Percentiles rank a stretch among this genome's conserved stretches.
These are phyloP conservation scores for Geodia barretti DNA, from an alignment of 37 sponge, comb jelly and placozoan genomes.

Conservation along the genomic window DNA sequence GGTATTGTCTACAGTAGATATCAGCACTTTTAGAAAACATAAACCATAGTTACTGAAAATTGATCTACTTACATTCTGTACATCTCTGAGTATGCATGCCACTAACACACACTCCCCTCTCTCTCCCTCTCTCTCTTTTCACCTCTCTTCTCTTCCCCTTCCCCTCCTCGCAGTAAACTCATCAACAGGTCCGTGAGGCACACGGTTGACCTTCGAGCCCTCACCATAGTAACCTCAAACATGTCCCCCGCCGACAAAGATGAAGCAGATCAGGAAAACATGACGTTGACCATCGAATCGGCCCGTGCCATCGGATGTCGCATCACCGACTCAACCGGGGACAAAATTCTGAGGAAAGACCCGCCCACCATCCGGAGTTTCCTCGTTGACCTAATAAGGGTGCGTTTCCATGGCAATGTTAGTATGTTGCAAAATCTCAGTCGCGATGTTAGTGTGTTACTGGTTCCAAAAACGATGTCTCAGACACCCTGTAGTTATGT, in stretches of 20 bases:
- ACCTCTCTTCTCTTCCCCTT: background rate
- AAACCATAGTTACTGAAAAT: background rate
- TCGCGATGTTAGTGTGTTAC: background rate
- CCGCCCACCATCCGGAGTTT: conserved; percentile 27
- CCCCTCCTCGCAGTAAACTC: conserved; percentile 44
- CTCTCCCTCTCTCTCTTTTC: background rate
- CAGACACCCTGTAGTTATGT: background rate
- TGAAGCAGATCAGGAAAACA: conserved; percentile 76
- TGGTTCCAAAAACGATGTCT: background rate
- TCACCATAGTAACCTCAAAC: conserved; percentile 33
- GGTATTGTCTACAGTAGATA: too few species aligned
- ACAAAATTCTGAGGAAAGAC: conserved; percentile 39
- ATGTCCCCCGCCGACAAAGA: conserved; percentile 6
- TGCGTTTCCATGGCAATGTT: conserved; percentile 6
- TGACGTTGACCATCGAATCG: conserved; percentile 82
- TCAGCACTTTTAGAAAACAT: too few species aligned
- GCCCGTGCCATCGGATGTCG: conserved; percentile 87
- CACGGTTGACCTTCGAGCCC: conserved; percentile 83
- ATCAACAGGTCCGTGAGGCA: conserved; percentile 71
- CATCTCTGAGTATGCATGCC: background rate
- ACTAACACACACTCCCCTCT: conserved; percentile 21
- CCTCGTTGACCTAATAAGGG: conserved; percentile 74
- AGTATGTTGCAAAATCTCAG: background rate
- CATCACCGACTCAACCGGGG: conserved; percentile 44
- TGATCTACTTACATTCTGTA: background rate